Evolutionary conservation across 2,888 invertebrate genomes (phyloP), one percentile per base, ranked within the genome.

Genomic region (Thera britannica): DNA sequence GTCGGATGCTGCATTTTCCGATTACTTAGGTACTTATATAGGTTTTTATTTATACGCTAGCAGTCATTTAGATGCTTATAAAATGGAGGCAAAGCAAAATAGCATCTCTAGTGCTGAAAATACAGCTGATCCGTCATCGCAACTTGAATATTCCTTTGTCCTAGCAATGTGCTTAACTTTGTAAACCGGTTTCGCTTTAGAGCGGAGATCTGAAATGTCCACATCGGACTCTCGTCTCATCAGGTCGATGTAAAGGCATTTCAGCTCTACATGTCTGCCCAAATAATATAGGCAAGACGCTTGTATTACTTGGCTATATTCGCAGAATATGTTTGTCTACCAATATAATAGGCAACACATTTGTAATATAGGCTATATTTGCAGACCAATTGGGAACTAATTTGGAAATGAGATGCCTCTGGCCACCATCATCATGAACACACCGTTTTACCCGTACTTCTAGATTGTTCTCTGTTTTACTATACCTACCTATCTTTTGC

Each of bases 191-290:
- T 87, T 87, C 86, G 80, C 76, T 88, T 86, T 81, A 86, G 86
- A 83, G 82, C 78, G 88, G 88, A 84, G 84, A 81, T 82, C 86
- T 88, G 90, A 89, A 88, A 78, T 63, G 69, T 70, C 67, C 23
- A 23, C 23, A 23, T 23, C 23, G 23, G 23, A 23, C 23, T 23
- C 23, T 23, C 23, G 23, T 23, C 23, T 23, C 23, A 23, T 23
- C 23, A 23, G 23, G 23, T 23, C 23, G 23, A 23, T 23, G 23
- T 23, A 23, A 23, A 23, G 23, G 23, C 23, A 23, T 23, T 23
- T 23, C 23, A 23, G 23, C 23, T 23, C 23, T 23, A 23, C 23
- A 23, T 23, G 23, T 23, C 23, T 23, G 23, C 23, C 23, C 23
- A 23, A 23, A 23, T 23, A 23, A 23, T 23, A 23, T 23, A 23